Evolutionary conservation across 2,888 invertebrate genomes (phyloP).

Genomic region (Sycophila texana): DNA sequence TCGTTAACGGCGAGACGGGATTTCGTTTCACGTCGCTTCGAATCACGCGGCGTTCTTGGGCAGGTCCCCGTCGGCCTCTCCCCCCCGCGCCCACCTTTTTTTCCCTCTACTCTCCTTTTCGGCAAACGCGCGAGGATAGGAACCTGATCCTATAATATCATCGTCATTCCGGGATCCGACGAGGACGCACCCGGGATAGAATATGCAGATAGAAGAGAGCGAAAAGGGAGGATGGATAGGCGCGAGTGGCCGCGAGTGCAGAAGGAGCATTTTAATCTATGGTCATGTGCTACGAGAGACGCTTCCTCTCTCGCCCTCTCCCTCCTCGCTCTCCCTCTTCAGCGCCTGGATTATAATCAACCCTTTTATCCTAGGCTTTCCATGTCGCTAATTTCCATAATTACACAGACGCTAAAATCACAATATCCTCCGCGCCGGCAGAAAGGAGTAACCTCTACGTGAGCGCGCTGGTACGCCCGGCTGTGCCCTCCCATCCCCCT

Average conservation of each 20-base stretch:
- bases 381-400: conserved; percentile 77
- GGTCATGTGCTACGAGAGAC: conserved; percentile 67
- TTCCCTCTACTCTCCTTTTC: conserved; percentile 44
- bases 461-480: conserved; percentile 61
- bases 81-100: conserved; percentile 38
- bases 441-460: conserved; percentile 74
- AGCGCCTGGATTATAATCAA: conserved; percentile 75
- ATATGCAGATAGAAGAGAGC: conserved; percentile 60
- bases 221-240: conserved; percentile 63
- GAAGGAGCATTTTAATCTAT: conserved; percentile 75
- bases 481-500: conserved; percentile 1
- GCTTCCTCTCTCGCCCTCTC: conserved; percentile 57
- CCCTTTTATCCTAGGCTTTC: conserved; percentile 76
- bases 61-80: conserved; percentile 34
- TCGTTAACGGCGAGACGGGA: conserved; percentile 47
- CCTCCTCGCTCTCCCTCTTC: conserved; percentile 64
- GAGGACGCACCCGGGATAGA: conserved; percentile 59
- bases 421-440: conserved; percentile 73
- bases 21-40: conserved; percentile 58
- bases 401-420: conserved; percentile 77
- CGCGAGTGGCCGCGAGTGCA: conserved; percentile 70
- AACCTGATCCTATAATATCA: conserved; percentile 69
- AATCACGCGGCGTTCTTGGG: conserved; percentile 53
- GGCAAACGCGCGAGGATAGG: conserved; percentile 55
- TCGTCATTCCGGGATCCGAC: conserved; percentile 65